phyloP scores from a whole-genome alignment of 35 echinoderm and acorn worm species.

The Apostichopus japonicus region DNA sequence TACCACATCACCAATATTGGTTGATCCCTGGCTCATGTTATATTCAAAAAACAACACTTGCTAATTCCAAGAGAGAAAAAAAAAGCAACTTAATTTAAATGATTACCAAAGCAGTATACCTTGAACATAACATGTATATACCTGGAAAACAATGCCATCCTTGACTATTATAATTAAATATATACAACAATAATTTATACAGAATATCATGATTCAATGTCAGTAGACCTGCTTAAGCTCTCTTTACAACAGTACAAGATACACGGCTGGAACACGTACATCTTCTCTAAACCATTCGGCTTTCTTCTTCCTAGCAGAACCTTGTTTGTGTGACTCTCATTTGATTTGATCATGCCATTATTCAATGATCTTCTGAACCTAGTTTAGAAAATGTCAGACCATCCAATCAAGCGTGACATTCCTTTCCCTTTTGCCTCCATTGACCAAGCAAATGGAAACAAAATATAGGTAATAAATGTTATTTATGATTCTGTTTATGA shows the following conservation, averaged over 20 bases:
- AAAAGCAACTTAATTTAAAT: no score
- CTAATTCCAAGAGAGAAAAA: no score
- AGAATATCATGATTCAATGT: no score
- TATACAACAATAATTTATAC: no score
- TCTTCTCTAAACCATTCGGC: background rate
- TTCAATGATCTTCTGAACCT: conserved; percentile 5
- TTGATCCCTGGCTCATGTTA: no score
- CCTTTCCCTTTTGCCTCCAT: background rate
- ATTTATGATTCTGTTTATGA: conserved; percentile 12
- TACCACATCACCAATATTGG: no score
- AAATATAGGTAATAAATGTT: conserved; percentile 45
- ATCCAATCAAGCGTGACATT: conserved; percentile 19
- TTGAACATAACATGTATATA: no score
- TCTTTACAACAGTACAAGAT: background rate
- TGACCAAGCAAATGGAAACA: conserved; percentile 41
- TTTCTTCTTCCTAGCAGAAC: background rate
- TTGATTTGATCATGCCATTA: background rate
- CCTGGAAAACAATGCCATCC: no score
- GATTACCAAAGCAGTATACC: no score
- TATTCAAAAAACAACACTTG: no score
- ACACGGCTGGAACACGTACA: background rate
- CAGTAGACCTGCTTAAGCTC: background rate
- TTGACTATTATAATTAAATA: no score
- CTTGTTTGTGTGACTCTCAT: background rate
- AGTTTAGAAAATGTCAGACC: conserved; percentile 14